phyloP scores from a whole-genome alignment of 2,888 invertebrate genomes.

The Sarcophaga carnaria region DNA sequence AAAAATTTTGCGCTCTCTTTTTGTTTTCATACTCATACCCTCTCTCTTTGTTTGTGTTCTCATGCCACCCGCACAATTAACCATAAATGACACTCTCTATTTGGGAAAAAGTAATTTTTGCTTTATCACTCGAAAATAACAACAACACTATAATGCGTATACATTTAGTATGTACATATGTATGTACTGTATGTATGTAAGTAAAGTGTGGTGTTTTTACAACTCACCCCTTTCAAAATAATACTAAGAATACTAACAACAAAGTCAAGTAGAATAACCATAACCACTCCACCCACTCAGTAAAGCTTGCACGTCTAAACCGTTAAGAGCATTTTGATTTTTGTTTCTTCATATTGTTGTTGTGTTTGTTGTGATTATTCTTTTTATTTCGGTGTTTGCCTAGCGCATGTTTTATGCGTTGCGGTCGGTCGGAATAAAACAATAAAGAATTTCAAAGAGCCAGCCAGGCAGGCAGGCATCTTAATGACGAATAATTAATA shows the following conservation, averaged over 20 bases:
- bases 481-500: neutral
- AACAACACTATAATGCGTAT: neutral
- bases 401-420: constrained; percentile 61
- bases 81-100: constrained; percentile 44
- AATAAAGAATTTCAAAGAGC: neutral
- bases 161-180: neutral
- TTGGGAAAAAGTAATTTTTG: constrained; percentile 37
- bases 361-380: neutral
- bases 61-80: constrained; percentile 16
- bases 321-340: constrained; percentile 28
- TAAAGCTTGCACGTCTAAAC: constrained; percentile 50
- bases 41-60: neutral
- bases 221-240: constrained; percentile 26
- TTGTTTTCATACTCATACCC: neutral
- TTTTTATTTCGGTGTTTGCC: constrained; percentile 15
- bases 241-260: neutral
- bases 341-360: neutral
- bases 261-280: constrained; percentile 36
- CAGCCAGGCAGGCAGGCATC: too few species aligned
- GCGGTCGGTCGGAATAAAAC: constrained; percentile 50
- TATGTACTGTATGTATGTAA: neutral
- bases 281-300: constrained; percentile 57
- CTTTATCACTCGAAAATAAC: constrained; percentile 17
- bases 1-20: neutral
- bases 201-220: neutral